Evolutionary conservation across 2,113 vertebrate species (phyloP).

Genomic region (Glareola pratincola): DNA sequence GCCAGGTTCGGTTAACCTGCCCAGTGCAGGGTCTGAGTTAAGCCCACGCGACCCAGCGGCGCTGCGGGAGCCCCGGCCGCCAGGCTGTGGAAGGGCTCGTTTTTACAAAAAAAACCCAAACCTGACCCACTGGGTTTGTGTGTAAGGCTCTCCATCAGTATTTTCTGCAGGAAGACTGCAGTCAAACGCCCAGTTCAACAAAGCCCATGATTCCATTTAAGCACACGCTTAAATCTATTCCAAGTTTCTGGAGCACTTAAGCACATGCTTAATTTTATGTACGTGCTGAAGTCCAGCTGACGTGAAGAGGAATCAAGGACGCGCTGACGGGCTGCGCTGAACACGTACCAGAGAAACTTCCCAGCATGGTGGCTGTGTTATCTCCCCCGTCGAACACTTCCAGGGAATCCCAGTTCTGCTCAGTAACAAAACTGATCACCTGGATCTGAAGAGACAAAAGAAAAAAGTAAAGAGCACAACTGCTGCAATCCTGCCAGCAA

Average conservation of each 20-base stretch:
- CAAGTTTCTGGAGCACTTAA: rapidly evolving
- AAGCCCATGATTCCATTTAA: neutral
- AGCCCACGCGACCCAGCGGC: neutral
- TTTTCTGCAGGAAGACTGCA: neutral
- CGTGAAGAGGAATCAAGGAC: rapidly evolving
- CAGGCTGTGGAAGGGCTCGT: rapidly evolving
- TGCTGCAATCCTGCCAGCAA: neutral
- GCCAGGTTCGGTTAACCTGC: neutral
- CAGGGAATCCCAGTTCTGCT: conserved; percentile 99
- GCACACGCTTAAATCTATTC: neutral
- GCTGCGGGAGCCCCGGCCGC: neutral
- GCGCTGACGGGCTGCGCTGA: rapidly evolving
- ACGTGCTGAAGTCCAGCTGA: neutral
- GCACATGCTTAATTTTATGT: neutral
- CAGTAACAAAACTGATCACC: conserved; percentile 97
- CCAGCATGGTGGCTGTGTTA: conserved; percentile 94
- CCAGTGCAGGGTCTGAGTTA: neutral
- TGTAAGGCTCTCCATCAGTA: neutral
- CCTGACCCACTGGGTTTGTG: neutral
- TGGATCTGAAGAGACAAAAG: conserved; percentile 82
- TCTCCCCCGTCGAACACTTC: conserved; percentile 97
- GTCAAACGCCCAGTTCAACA: neutral
- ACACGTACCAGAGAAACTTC: conserved; percentile 93
- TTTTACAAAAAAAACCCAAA: neutral
- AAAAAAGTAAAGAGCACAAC: neutral